Evolutionary conservation across 2,797 vertebrate species (phyloP).

Genomic region (Sebastiscus tertius): DNA sequence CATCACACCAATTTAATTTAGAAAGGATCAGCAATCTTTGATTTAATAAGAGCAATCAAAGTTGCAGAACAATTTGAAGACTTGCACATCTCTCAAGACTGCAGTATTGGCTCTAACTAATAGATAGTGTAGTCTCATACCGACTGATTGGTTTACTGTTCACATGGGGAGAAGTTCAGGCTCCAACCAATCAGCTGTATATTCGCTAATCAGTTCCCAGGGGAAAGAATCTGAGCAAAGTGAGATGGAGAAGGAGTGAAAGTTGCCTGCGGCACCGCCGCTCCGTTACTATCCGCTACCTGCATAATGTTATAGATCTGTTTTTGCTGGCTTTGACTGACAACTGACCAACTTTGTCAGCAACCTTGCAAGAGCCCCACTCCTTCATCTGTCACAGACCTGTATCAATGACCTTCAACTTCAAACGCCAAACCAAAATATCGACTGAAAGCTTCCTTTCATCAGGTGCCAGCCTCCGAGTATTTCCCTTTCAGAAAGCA

Average conservation of each 20-base stretch:
- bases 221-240: slow-evolving; percentile 50
- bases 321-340: slow-evolving; percentile 61
- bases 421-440: slow-evolving; percentile 44
- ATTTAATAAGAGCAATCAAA: slow-evolving; percentile 36
- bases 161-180: slow-evolving; percentile 19
- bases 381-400: slow-evolving; percentile 40
- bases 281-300: slow-evolving; percentile 7
- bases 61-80: slow-evolving; percentile 19
- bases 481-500: slow-evolving; percentile 48
- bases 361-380: slow-evolving; percentile 38
- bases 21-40: neutral
- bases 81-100: neutral
- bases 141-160: slow-evolving; percentile 41
- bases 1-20: neutral
- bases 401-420: slow-evolving; percentile 48
- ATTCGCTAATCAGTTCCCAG: slow-evolving; percentile 56
- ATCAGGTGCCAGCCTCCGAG: slow-evolving; percentile 56
- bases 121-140: neutral
- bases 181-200: slow-evolving; percentile 45
- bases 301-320: slow-evolving; percentile 64
- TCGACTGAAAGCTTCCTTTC: slow-evolving; percentile 54
- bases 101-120: slow-evolving; percentile 13
- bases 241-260: slow-evolving; percentile 19
- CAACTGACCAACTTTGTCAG: slow-evolving; percentile 53
- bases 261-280: slow-evolving; percentile 34